phyloP scores from a whole-genome alignment of 1,140 invertebrate species.

The Habropoda laboriosa region DNA sequence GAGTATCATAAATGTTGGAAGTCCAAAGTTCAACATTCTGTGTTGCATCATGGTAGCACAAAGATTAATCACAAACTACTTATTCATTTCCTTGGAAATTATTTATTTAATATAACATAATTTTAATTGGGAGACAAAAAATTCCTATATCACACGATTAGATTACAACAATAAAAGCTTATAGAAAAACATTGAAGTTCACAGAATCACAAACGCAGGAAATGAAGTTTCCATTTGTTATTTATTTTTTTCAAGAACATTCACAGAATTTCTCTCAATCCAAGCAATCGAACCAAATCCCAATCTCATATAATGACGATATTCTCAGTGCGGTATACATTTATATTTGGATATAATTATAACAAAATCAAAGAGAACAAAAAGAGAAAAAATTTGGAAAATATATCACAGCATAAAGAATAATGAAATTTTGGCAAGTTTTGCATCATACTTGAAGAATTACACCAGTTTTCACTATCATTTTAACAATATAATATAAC shows the following conservation, averaged over 20 bases:
- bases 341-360: background rate
- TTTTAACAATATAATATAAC: background rate
- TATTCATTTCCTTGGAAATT: too few species aligned
- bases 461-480: background rate
- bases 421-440: background rate
- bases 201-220: background rate
- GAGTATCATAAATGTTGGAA: background rate
- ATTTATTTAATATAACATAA: background rate
- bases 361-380: background rate
- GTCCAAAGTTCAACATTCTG: background rate
- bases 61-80: background rate
- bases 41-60: background rate
- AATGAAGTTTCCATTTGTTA: background rate
- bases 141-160: too few species aligned
- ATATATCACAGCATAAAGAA: conserved; percentile 7
- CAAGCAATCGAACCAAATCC: background rate
- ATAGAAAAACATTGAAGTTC: background rate
- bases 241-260: background rate
- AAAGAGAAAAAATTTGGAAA: background rate
- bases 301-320: background rate
- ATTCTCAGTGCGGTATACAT: too few species aligned
- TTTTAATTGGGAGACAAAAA: background rate
- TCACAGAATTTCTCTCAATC: background rate
- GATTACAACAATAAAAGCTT: too few species aligned
- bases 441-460: background rate